Base-by-base conservation (phyloP, 2,113 vertebrate genomes). In the Sisor rabdophorus region DNA sequence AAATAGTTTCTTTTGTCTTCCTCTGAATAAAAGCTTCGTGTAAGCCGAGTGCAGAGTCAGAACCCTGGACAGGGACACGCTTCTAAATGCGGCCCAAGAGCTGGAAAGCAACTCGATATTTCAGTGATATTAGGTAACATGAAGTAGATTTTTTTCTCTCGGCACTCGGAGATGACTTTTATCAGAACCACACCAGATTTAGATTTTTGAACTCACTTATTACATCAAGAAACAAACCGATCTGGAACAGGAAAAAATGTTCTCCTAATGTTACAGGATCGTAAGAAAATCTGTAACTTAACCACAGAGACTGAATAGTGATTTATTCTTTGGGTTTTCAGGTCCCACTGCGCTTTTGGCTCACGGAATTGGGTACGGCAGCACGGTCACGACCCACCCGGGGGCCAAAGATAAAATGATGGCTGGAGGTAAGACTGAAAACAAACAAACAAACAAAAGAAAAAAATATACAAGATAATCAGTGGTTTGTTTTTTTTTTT, bases 361-460 rank as follows among this genome's bases (percentile, higher is more conserved):
- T 53, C 97, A 99, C 63, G 95, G 94, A 40, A 93, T 99, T 19
- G 95, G 93, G 2, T 98, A 92, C 67, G 96, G 96, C 84, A 94
- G 95, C 88, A 97, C 93, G 79, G 94, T 99, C 40, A 99, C 97
- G 1, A 96, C 96, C 0, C 96, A 99, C 82, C 97, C 97, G 2
- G 89, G 89, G 80, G 94, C 94, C 83, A 99, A 98, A 84, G 97
- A 99, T 82, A 99, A 96, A 85, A 97, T 99, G 95, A 96, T 99
- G 96, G 88, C 86, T 74, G 96, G 95, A 87, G 93, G 97, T 98
- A 92, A 89, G 85, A 54, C 78, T 15, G 24, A 15, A 71, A 26
- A 16, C 2, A 50, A 50, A n/a, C n/a, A n/a, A n/a, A n/a, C n/a
- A n/a, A n/a, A n/a, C n/a, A n/a, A n/a, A n/a, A n/a, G n/a, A n/a